Conservation (phyloP, 1,140 invertebrate species). For the Bombus pyrosoma region DNA sequence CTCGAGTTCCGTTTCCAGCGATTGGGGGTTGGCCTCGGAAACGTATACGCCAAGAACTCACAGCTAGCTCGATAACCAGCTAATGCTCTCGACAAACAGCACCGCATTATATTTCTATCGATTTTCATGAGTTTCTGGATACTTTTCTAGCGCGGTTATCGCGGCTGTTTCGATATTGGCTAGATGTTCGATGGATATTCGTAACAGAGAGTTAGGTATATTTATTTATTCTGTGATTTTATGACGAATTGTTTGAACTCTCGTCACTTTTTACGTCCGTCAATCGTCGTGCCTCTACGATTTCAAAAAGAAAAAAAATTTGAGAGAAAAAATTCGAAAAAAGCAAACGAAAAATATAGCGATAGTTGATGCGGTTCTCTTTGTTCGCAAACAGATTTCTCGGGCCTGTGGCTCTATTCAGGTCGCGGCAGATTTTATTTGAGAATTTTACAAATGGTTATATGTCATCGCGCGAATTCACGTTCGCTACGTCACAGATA, state of each 20-base stretch:
- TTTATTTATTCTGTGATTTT: not conserved
- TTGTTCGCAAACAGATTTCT: conserved; percentile 42
- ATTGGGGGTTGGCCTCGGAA: not conserved
- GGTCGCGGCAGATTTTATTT: conserved; percentile 30
- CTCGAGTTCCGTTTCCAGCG: not conserved
- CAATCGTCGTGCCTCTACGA: not conserved
- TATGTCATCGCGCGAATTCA: conserved; percentile 22
- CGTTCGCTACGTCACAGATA: conserved; percentile 2
- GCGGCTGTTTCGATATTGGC: too few relatives aligned
- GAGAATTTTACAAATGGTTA: conserved; percentile 22
- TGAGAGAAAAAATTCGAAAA: not conserved
- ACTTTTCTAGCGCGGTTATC: not conserved
- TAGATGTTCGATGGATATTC: not conserved
- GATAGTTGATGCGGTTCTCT: conserved; percentile 37
- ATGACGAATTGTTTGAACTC: not conserved
- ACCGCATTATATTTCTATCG: not conserved
- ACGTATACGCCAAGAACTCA: not conserved
- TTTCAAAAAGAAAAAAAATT: not conserved
- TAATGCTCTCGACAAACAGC: conserved; percentile 25
- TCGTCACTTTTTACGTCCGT: not conserved
- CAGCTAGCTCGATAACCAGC: conserved; percentile 7
- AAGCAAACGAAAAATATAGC: not conserved
- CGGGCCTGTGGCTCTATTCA: conserved; percentile 17
- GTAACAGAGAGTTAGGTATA: not conserved
- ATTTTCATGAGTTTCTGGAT: not conserved